phyloP scores from a whole-genome alignment of 1,140 invertebrate species.

The Lepidurus couesii region DNA sequence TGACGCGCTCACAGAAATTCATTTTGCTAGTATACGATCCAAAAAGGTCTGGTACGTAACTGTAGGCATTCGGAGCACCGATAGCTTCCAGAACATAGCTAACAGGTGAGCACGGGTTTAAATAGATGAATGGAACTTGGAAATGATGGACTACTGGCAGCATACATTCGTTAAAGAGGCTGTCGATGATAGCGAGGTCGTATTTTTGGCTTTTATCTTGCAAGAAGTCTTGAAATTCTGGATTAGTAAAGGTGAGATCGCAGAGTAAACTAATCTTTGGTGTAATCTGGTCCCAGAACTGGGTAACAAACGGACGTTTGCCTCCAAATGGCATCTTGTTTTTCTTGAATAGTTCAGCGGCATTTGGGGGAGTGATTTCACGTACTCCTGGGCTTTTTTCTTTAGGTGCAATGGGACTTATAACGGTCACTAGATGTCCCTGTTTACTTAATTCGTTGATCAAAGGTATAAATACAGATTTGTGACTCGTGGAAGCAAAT shows the following conservation, averaged over 20 bases:
- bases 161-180: conserved; percentile 40
- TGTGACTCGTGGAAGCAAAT: conserved; percentile 60
- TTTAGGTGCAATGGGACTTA: conserved; percentile 48
- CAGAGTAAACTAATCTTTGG: background rate
- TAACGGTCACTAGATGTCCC: conserved; percentile 62
- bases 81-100: conserved; percentile 48
- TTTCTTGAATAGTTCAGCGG: conserved; percentile 1
- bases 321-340: background rate
- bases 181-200: conserved; percentile 42
- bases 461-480: conserved; percentile 58
- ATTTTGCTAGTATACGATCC: conserved; percentile 50
- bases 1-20: conserved; percentile 54
- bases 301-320: no score
- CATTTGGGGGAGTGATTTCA: conserved; percentile 18
- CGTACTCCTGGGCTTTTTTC: background rate
- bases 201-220: conserved; percentile 33
- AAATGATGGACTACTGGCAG: conserved; percentile 46
- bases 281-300: background rate
- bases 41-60: conserved; percentile 55
- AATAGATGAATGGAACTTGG: conserved; percentile 54
- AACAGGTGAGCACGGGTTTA: conserved; percentile 34
- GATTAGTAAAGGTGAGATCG: background rate
- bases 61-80: conserved; percentile 49
- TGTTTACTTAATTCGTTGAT: conserved; percentile 56
- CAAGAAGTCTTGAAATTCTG: conserved; percentile 20